These are phyloP conservation scores for Diprion similis DNA, from an alignment of 1,140 invertebrate genomes.

Conservation along the genomic window DNA sequence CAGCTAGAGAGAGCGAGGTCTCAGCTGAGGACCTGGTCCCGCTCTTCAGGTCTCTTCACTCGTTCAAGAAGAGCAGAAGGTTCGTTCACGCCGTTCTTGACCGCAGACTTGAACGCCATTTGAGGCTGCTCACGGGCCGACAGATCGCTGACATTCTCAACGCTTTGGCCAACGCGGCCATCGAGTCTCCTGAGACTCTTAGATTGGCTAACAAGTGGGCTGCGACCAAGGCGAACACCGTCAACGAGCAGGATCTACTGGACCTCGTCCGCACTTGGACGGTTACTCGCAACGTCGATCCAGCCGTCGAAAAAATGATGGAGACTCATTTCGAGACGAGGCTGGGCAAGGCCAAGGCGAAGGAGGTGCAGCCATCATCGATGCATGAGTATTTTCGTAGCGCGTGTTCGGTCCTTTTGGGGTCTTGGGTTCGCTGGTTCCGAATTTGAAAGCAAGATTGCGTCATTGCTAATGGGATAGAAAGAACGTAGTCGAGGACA, in stretches of 20 bases:
- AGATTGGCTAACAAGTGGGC: constrained; percentile 66
- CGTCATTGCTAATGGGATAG: too few species aligned
- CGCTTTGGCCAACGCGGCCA: constrained; percentile 41
- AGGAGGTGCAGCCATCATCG: too few species aligned
- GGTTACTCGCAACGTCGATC: constrained; percentile 62
- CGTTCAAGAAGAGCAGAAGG: constrained; percentile 67
- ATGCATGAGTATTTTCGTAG: too few species aligned
- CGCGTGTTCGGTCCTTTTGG: too few species aligned
- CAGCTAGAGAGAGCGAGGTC: constrained; percentile 66
- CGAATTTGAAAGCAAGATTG: too few species aligned
- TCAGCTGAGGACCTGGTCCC: constrained; percentile 65
- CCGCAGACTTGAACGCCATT: constrained; percentile 65
- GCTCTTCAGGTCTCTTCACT: constrained; percentile 66
- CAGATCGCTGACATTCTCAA: constrained; percentile 67
- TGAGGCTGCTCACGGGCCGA: constrained; percentile 64
- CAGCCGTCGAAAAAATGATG: constrained; percentile 65
- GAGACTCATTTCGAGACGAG: constrained; percentile 66
- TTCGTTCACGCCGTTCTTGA: constrained; percentile 70
- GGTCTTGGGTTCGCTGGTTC: too few species aligned
- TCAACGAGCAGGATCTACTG: constrained; percentile 66
- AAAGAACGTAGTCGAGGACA: too few species aligned
- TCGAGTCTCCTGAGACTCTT: constrained; percentile 57
- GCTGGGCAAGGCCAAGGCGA: too few species aligned
- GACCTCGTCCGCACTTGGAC: constrained; percentile 67
- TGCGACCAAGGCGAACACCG: constrained; percentile 67